A percentile compares a stretch with the other conserved stretches of the same genome.
Evolutionary conservation across 2,797 vertebrate genomes (phyloP).

Genomic region (Brotula barbata): DNA sequence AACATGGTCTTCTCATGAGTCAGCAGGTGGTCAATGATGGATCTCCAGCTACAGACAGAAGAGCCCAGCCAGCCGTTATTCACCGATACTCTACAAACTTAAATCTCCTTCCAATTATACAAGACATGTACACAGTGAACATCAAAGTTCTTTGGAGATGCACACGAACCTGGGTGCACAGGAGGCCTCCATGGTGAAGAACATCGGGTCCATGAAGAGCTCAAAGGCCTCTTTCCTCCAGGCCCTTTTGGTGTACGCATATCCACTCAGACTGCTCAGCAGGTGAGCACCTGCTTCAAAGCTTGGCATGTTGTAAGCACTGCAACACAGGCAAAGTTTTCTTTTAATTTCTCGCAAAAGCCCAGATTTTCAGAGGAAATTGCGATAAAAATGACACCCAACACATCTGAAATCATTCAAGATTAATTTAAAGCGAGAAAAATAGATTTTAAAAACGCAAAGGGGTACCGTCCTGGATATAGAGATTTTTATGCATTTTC

Average conservation of each 20-base stretch:
- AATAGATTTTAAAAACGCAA: too few species aligned
- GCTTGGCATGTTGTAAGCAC: constrained; percentile 94
- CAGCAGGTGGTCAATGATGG: constrained; percentile 94
- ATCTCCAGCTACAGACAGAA: constrained; percentile 86
- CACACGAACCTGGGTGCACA: constrained; percentile 84
- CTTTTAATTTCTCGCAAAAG: too few species aligned
- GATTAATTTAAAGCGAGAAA: too few species aligned
- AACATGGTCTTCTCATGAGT: constrained; percentile 99
- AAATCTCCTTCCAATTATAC: too few species aligned
- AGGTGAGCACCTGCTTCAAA: constrained; percentile 92
- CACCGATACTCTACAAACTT: neutral
- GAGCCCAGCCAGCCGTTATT: neutral
- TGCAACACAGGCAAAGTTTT: constrained; percentile 53
- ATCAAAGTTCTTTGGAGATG: neutral
- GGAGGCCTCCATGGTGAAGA: constrained; percentile 94
- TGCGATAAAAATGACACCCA: too few species aligned
- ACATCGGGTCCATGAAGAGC: constrained; percentile 94
- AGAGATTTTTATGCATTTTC: too few species aligned
- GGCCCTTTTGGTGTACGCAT: constrained; percentile 94
- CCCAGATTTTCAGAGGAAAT: too few species aligned
- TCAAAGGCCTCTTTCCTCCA: constrained; percentile 97
- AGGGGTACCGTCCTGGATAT: too few species aligned
- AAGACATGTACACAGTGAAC: too few species aligned
- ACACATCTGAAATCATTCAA: too few species aligned
- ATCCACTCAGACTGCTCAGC: constrained; percentile 92